Base-by-base conservation (phyloP, 2,797 vertebrate species). In the Coregonus ussuriensis region DNA sequence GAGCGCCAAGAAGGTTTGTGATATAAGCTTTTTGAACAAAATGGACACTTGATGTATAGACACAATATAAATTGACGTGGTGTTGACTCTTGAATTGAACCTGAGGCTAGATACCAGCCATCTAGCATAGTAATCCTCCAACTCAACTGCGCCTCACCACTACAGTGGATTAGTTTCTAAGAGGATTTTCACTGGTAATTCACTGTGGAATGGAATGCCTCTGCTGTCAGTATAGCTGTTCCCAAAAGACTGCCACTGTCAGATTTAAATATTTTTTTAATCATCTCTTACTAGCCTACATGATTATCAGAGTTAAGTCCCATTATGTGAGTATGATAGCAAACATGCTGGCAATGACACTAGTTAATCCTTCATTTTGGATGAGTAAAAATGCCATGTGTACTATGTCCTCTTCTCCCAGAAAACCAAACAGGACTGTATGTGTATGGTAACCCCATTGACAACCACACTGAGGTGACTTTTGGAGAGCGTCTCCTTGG, bases 1-100 rank as follows among this genome's bases (percentile, higher is more conserved):
- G 92, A 96, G 96, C 76, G 97, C 97, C 81, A 99, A 95, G 93
- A 99, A 99, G 96, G 98, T 99, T 91, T 84, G 85, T 53, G n/a
- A 31, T 3, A 29, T 67, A 7, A 29, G 13, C 15, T 69, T 74
- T 62, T 29, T 13, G 18, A 41, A 74, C 15, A 53, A 51, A 59
- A 71, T 21, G 29, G 62, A 37, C 29, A 21, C 25, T 59, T 31
- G 3, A 56, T n/a, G 54, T 77, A 18, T 31, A 14, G 53, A 71
- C 11, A 47, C 9, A 14, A 4, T 51, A 14, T 37, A 74, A 66
- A 31, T 25, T 3, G 52, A 41, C 14, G 33, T 53, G 35, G n/a
- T 74, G 72, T 54, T 62, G 33, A 37, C 54, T 5, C 18, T 74
- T 62, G 33, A 37, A 31, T 25, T 69, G 6, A 54, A 73, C 54